These are phyloP conservation scores for Salvelinus alpinus DNA, from an alignment of 2,113 vertebrate genomes.

Conservation along the genomic window DNA sequence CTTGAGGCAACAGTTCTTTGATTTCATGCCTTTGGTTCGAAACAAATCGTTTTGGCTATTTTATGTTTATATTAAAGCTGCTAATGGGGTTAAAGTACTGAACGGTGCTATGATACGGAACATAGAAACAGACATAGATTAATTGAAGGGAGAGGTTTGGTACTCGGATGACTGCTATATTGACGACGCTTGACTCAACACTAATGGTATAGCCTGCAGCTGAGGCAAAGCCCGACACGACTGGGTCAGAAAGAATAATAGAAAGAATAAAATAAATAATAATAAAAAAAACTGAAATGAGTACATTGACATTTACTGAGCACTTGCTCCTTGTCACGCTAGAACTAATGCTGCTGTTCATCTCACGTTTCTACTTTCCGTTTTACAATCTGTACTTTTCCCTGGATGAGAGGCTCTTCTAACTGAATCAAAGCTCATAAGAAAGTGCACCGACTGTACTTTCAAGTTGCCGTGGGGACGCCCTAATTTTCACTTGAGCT, in stretches of 20 bases:
- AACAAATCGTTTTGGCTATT: no score
- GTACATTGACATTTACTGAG: no score
- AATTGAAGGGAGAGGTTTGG: neutral
- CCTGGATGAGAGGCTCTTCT: slow-evolving; percentile 43
- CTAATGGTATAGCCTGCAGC: slow-evolving; percentile 15
- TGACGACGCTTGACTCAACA: neutral
- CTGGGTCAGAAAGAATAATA: neutral
- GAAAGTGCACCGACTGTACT: slow-evolving; percentile 39
- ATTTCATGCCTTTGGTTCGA: no score
- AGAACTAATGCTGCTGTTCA: neutral
- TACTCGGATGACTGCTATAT: neutral
- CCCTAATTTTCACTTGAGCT: slow-evolving; percentile 55
- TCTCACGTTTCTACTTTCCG: slow-evolving; percentile 16
- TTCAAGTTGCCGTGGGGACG: slow-evolving; percentile 50
- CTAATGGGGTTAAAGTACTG: neutral
- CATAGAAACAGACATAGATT: neutral
- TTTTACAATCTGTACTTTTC: slow-evolving; percentile 41
- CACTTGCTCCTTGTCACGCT: neutral
- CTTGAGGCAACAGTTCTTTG: neutral
- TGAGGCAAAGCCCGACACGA: neutral
- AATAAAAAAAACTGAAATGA: no score
- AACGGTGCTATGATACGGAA: neutral
- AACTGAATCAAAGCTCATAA: slow-evolving; percentile 56
- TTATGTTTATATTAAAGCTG: neutral
- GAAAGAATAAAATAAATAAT: no score